Percentiles rank a stretch among this genome's conserved stretches.
These are phyloP conservation scores for Eidolon dupreanum DNA, from an alignment of 2,797 vertebrate genomes.

Conservation along the genomic window DNA sequence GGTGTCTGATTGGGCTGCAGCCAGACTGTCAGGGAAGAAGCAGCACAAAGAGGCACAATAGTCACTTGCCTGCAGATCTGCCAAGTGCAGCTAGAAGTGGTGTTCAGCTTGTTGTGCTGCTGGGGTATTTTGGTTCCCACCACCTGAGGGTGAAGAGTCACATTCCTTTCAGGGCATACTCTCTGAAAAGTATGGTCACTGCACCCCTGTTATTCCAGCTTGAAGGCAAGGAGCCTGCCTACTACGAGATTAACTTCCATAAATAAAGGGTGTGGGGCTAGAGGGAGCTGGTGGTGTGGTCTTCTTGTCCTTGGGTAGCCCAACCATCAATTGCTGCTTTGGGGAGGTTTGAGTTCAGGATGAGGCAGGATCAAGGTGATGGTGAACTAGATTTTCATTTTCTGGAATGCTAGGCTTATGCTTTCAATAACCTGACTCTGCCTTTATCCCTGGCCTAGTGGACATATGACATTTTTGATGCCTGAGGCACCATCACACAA, in stretches of 20 bases:
- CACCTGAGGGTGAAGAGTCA: neutral
- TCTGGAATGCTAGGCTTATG: neutral
- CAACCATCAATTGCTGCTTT: neutral
- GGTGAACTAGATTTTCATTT: neutral
- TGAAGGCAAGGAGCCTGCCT: neutral
- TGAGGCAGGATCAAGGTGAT: neutral
- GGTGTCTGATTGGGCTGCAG: neutral
- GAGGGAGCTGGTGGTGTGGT: neutral
- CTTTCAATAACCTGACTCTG: neutral
- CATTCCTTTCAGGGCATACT: neutral
- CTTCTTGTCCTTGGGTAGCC: neutral
- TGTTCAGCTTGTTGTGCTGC: neutral
- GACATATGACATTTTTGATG: neutral
- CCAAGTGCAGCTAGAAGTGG: neutral
- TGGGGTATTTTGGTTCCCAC: neutral
- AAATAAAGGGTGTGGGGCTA: neutral
- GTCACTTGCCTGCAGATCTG: neutral
- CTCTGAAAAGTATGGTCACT: neutral
- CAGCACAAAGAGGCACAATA: neutral
- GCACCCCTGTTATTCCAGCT: neutral
- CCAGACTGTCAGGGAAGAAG: neutral
- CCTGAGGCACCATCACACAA: neutral
- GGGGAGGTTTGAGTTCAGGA: neutral
- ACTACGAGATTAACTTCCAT: neutral
- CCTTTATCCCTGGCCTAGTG: neutral